phyloP scores from a whole-genome alignment of 1,140 invertebrate species.

The Brachystomella parvula region DNA sequence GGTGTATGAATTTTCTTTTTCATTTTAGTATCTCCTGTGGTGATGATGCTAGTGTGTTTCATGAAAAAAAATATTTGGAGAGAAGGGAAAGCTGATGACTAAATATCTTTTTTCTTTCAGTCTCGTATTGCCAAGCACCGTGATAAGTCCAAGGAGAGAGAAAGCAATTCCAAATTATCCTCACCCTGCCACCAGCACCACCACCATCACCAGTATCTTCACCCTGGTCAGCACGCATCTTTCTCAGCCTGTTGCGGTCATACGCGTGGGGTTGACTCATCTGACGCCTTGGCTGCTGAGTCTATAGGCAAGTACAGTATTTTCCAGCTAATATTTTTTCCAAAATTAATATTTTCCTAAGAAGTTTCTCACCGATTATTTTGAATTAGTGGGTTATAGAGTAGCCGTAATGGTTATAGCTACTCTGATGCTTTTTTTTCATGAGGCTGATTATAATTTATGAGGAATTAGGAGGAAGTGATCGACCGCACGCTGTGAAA shows the following conservation, averaged over 20 bases:
- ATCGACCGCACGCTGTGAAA: no score
- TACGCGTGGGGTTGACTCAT: slow-evolving; percentile 28
- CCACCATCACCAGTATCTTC: slow-evolving; percentile 8
- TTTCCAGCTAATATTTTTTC: not conserved
- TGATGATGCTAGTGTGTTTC: not conserved
- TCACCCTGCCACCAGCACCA: slow-evolving; percentile 5
- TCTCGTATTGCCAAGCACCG: slow-evolving; percentile 32
- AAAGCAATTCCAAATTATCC: not conserved
- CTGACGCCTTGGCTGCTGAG: slow-evolving; percentile 23
- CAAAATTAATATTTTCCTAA: not conserved
- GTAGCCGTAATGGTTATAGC: no score
- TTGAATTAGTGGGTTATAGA: not conserved
- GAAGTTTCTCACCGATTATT: no score
- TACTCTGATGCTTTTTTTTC: no score
- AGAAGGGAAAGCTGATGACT: no score
- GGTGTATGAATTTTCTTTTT: not conserved
- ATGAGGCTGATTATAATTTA: no score
- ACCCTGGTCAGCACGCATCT: not conserved
- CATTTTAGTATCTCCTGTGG: not conserved
- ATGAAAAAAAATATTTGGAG: no score
- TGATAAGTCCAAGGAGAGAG: slow-evolving; percentile 23
- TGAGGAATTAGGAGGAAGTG: no score
- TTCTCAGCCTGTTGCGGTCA: slow-evolving; percentile 30
- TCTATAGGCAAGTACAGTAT: not conserved
- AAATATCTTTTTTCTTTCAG: slow-evolving; percentile 14